phyloP scores from a whole-genome alignment of 2,797 vertebrate genomes.

The Tiaroga cobitis region DNA sequence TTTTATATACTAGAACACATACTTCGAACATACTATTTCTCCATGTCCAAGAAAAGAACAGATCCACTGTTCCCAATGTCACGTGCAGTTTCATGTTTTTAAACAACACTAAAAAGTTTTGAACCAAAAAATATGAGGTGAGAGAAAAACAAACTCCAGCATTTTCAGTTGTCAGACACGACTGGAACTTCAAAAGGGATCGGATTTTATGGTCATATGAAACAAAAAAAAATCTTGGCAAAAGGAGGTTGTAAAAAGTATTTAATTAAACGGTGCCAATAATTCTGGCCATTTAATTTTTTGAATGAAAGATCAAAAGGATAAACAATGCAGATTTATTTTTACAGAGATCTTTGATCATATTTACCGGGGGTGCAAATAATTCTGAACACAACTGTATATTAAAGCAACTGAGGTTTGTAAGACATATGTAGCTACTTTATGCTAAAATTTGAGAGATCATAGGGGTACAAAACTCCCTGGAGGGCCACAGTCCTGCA shows the following conservation, averaged over 20 bases:
- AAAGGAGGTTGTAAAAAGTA: too few relatives aligned
- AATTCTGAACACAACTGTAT: too few relatives aligned
- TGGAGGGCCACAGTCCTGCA: background rate
- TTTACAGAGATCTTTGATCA: too few relatives aligned
- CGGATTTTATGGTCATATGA: too few relatives aligned
- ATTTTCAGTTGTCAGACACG: too few relatives aligned
- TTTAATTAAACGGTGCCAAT: too few relatives aligned
- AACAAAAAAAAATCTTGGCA: too few relatives aligned
- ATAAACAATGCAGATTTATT: too few relatives aligned
- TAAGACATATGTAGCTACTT: background rate
- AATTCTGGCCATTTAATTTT: too few relatives aligned
- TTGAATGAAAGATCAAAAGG: too few relatives aligned
- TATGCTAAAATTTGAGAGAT: background rate
- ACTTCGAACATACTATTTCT: conserved; percentile 4
- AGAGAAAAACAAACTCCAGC: background rate
- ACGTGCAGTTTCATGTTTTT: background rate
- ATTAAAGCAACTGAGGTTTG: background rate
- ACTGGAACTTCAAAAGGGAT: too few relatives aligned
- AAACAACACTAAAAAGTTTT: background rate
- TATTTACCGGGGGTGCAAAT: too few relatives aligned
- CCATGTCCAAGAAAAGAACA: conserved; percentile 13
- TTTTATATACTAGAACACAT: background rate
- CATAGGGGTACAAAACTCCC: background rate
- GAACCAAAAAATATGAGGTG: background rate
- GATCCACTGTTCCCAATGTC: background rate